Evolutionary conservation across 2,797 vertebrate genomes (phyloP).

Genomic region (Tympanoctomys barrerae): DNA sequence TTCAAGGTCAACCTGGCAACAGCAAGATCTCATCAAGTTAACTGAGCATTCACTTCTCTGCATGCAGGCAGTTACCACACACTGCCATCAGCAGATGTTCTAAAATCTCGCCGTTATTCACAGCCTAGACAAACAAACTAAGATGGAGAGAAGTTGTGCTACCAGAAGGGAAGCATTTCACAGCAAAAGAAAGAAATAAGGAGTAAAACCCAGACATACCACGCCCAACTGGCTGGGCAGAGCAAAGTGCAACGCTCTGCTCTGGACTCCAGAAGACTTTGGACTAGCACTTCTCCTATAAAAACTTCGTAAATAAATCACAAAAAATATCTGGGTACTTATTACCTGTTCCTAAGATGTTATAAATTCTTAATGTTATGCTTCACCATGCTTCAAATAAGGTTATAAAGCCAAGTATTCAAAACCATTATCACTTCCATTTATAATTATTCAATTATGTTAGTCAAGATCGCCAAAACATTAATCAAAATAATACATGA

Average conservation of each 20-base stretch:
- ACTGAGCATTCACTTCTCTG: neutral
- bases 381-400: neutral
- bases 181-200: neutral
- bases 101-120: neutral
- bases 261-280: neutral
- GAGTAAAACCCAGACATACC: neutral
- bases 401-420: neutral
- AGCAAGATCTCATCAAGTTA: neutral
- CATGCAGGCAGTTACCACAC: neutral
- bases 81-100: neutral
- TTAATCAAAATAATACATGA: neutral
- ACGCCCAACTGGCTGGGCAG: neutral
- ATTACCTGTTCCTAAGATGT: neutral
- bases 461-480: neutral
- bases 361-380: neutral
- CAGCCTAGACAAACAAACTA: neutral
- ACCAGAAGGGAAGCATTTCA: neutral
- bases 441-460: neutral
- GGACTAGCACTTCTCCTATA: neutral
- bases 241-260: neutral
- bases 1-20: neutral
- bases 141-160: neutral
- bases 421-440: neutral
- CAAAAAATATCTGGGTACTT: neutral
- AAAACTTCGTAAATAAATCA: neutral